A percentile compares a stretch with the other conserved stretches of the same genome.
Evolutionary conservation across 1,140 invertebrate species (phyloP).

Genomic region (Papilio xuthus): DNA sequence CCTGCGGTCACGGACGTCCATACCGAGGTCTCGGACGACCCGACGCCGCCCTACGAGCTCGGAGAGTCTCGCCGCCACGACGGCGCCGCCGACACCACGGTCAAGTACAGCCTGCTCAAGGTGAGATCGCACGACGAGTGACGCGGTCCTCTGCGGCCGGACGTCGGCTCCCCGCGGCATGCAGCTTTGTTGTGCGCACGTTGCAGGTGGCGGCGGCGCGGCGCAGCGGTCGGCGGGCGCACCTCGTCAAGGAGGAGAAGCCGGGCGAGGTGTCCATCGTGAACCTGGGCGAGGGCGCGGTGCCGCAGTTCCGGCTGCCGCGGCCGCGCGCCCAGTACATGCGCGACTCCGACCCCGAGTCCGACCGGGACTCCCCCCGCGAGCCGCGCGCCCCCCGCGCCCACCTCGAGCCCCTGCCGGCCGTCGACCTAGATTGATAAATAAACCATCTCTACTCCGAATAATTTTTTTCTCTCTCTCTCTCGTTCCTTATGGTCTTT

Average conservation of each 20-base stretch:
- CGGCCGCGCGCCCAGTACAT: slow-evolving; percentile 56
- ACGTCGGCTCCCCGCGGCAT: too few relatives aligned
- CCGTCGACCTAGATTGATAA: background rate
- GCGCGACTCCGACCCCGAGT: slow-evolving; percentile 39
- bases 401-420: background rate
- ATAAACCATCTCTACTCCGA: background rate
- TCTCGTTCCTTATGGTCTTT: too few relatives aligned
- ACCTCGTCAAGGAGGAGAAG: slow-evolving; percentile 55
- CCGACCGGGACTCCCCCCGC: slow-evolving; percentile 40
- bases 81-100: background rate
- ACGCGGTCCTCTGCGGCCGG: too few relatives aligned
- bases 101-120: slow-evolving; percentile 47
- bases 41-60: slow-evolving; percentile 41
- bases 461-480: background rate
- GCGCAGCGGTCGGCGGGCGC: slow-evolving; percentile 39
- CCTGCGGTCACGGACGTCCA: slow-evolving; percentile 1
- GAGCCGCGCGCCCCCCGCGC: background rate
- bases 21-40: background rate
- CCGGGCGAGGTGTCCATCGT: slow-evolving; percentile 49
- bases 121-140: slow-evolving; percentile 20
- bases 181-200: background rate
- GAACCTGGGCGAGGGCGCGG: slow-evolving; percentile 50
- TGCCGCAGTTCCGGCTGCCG: slow-evolving; percentile 56
- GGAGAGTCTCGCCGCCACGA: slow-evolving; percentile 33
- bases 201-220: slow-evolving; percentile 48